phyloP scores from a whole-genome alignment of 1,140 invertebrate genomes.

The Camponotus vicinus region DNA sequence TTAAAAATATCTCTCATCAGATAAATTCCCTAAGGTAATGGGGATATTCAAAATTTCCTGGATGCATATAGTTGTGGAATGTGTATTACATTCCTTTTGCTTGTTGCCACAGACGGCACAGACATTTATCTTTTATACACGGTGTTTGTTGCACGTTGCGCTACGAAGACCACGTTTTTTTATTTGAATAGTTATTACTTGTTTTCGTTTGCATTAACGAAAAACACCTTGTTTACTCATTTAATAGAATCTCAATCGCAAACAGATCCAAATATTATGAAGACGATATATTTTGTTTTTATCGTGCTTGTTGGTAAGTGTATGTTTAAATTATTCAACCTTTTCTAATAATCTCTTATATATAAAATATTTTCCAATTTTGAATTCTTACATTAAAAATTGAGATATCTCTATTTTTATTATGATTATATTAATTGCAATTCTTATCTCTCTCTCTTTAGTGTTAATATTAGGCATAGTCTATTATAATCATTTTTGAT shows the following conservation, averaged over 20 bases:
- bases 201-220: not conserved
- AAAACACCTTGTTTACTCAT: not conserved
- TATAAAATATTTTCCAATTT: not conserved
- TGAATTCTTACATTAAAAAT: not conserved
- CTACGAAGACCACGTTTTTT: too few relatives aligned
- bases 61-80: too few relatives aligned
- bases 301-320: slow-evolving; percentile 2
- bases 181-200: too few relatives aligned
- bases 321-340: not conserved
- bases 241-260: not conserved
- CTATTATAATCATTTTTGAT: not conserved
- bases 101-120: too few relatives aligned
- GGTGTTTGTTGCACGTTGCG: too few relatives aligned
- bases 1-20: too few relatives aligned
- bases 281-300: not conserved
- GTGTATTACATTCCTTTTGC: too few relatives aligned
- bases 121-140: too few relatives aligned
- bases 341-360: not conserved
- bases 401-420: too few relatives aligned
- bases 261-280: not conserved
- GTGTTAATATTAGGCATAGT: not conserved
- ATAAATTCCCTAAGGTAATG: too few relatives aligned
- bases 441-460: not conserved
- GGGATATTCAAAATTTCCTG: too few relatives aligned
- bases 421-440: not conserved